Percentiles rank a stretch among this genome's conserved stretches.
These are phyloP conservation scores for Tethya wilhelma DNA, from an alignment of 37 sponge, comb jelly and placozoan species.

Conservation along the genomic window DNA sequence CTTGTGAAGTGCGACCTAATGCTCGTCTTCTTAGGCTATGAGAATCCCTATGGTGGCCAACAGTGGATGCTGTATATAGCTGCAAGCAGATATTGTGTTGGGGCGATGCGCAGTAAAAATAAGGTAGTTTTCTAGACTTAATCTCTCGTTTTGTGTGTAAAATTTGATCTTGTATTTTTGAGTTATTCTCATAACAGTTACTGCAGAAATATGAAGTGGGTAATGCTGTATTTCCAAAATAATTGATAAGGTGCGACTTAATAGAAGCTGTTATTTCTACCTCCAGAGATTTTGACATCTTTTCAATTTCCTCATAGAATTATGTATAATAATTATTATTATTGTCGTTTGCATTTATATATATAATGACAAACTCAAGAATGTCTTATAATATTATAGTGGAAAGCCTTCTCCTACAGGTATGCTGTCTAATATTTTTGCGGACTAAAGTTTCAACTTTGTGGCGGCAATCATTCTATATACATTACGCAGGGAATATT, in stretches of 20 bases:
- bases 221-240: too few relatives aligned
- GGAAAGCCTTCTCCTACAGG: conserved; percentile 49
- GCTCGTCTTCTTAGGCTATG: conserved; percentile 78
- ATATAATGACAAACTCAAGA: conserved; percentile 59
- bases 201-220: too few relatives aligned
- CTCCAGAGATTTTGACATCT: too few relatives aligned
- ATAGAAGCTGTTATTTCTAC: too few relatives aligned
- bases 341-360: conserved; percentile 44
- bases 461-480: background rate
- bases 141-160: background rate
- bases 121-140: background rate
- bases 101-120: conserved; percentile 75
- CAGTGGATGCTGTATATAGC: conserved; percentile 86
- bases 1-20: conserved; percentile 68
- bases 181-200: background rate
- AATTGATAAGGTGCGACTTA: too few relatives aligned
- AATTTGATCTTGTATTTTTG: too few relatives aligned
- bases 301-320: background rate
- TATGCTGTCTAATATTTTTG: too few relatives aligned
- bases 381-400: conserved; percentile 37
- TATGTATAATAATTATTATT: background rate
- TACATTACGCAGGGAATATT: conserved; percentile 2
- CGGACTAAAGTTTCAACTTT: background rate
- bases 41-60: conserved; percentile 81
- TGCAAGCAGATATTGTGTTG: conserved; percentile 73